Evolutionary conservation across 2,888 invertebrate genomes (phyloP).

Genomic region (Argyresthia albistria): DNA sequence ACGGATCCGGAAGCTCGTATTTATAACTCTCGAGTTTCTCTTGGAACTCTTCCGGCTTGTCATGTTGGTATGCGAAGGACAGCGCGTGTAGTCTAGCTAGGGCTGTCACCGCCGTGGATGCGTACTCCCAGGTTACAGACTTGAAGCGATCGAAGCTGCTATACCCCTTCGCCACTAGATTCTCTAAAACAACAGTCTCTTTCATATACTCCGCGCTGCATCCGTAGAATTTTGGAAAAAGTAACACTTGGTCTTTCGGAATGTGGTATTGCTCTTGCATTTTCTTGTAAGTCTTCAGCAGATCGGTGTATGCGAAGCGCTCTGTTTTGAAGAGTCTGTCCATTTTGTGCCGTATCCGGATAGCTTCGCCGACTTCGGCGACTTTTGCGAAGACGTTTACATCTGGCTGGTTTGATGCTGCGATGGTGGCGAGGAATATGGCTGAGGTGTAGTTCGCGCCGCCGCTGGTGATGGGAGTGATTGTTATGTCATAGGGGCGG

Average conservation of each 20-base stretch:
- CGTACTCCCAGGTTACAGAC: conserved; percentile 39
- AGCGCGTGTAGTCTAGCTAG: conserved; percentile 52
- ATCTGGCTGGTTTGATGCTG: conserved; percentile 16
- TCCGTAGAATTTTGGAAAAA: conserved; percentile 16
- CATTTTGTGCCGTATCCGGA: conserved; percentile 19
- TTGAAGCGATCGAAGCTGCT: conserved; percentile 28
- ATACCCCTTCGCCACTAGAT: conserved; percentile 33
- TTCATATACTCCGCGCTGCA: conserved; percentile 11
- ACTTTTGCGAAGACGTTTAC: conserved; percentile 36
- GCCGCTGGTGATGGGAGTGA: conserved; percentile 24
- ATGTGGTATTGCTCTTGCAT: conserved; percentile 11
- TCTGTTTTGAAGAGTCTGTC: conserved; percentile 9
- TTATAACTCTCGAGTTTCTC: conserved; percentile 15
- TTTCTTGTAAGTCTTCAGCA: not conserved
- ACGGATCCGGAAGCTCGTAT: conserved; percentile 10
- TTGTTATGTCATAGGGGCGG: conserved; percentile 16
- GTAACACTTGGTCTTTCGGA: conserved; percentile 7
- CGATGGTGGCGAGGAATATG: conserved; percentile 22
- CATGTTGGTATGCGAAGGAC: conserved; percentile 27
- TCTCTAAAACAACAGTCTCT: conserved; percentile 41
- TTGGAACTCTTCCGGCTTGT: conserved; percentile 32
- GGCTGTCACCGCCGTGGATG: conserved; percentile 24
- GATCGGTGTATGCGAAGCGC: conserved; percentile 4
- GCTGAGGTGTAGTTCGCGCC: conserved; percentile 39
- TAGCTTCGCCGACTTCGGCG: conserved; percentile 25